Evolutionary conservation across 2,797 vertebrate species (phyloP).

Genomic region (Syncerus caffer): DNA sequence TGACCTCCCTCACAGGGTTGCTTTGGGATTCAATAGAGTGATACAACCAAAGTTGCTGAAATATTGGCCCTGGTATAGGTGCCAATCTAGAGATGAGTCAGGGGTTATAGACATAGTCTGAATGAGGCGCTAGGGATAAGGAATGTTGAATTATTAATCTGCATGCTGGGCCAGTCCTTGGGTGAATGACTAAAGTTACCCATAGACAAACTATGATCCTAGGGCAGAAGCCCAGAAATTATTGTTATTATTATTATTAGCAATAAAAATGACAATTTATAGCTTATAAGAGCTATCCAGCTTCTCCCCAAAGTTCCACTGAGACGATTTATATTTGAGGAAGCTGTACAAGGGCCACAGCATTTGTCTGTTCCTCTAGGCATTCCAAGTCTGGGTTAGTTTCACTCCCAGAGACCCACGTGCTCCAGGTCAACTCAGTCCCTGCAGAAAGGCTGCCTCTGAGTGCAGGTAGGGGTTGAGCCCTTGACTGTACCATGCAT

Average conservation of each 20-base stretch:
- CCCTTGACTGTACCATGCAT: fast-evolving
- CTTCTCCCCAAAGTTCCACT: background rate
- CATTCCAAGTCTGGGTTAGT: background rate
- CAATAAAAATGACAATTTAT: background rate
- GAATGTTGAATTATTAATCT: background rate
- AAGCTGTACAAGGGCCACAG: fast-evolving
- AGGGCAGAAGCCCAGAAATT: background rate
- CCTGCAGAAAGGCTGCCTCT: background rate
- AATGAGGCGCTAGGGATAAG: too few relatives aligned
- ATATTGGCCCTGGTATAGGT: background rate
- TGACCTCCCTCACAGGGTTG: background rate
- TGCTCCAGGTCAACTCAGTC: too few relatives aligned
- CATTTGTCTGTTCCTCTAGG: background rate
- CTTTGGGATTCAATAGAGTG: background rate
- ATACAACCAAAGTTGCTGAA: background rate
- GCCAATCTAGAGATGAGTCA: background rate
- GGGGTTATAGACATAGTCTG: fast-evolving
- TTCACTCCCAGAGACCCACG: background rate
- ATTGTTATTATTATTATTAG: background rate
- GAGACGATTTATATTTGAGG: background rate
- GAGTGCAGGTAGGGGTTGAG: background rate
- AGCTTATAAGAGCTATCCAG: background rate
- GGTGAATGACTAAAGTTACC: background rate
- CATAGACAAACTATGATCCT: background rate
- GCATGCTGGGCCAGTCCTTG: background rate